Conservation (phyloP, 2,113 vertebrate species). For the Calyptommatus sinebrachiatus region DNA sequence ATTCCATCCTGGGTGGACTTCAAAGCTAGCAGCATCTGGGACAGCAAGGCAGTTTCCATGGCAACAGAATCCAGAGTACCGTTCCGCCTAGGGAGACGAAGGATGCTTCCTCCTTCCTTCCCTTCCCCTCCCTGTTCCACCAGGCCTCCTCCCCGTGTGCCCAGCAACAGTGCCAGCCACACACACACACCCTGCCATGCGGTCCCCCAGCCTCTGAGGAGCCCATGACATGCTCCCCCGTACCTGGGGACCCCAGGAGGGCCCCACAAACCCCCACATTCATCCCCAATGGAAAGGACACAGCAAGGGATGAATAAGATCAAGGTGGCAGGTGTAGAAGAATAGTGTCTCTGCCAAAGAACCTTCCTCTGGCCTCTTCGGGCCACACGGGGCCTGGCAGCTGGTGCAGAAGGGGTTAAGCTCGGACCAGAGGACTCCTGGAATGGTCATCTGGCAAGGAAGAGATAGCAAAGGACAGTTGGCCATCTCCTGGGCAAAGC, state of each 20-base stretch:
- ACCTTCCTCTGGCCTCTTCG: too few relatives aligned
- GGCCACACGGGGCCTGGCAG: too few relatives aligned
- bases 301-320: neutral
- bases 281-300: neutral
- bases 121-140: conserved; percentile 40
- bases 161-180: neutral
- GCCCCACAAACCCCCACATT: neutral
- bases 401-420: too few relatives aligned
- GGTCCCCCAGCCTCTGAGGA: neutral
- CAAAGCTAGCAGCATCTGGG: conserved; percentile 76
- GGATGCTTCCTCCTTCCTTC: conserved; percentile 43
- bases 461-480: too few relatives aligned
- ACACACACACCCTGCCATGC: neutral
- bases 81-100: conserved; percentile 66
- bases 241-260: neutral
- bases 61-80: conserved; percentile 72
- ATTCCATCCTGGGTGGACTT: conserved; percentile 73
- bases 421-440: too few relatives aligned
- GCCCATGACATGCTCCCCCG: neutral
- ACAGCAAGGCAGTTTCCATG: conserved; percentile 74
- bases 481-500: too few relatives aligned
- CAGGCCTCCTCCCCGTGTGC: neutral
- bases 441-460: too few relatives aligned
- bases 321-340: neutral
- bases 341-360: neutral